Evolutionary conservation across 2,888 invertebrate genomes (phyloP).

Genomic region (Cylindroiulus punctatus): DNA sequence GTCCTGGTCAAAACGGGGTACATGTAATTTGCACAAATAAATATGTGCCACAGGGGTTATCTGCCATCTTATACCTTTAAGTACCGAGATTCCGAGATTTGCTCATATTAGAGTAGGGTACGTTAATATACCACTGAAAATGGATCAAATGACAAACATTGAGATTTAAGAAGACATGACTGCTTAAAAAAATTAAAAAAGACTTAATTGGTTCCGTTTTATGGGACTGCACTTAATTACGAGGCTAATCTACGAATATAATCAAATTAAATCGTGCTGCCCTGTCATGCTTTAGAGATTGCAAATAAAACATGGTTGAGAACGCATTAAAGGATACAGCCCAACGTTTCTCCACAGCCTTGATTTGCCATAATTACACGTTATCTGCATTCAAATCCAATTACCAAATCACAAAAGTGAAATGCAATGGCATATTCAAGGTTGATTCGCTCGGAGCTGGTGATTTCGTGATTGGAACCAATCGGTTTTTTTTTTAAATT

Average conservation of each 20-base stretch:
- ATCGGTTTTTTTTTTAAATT: too few species aligned
- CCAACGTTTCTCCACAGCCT: background rate
- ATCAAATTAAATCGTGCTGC: background rate
- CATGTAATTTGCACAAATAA: too few species aligned
- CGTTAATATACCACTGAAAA: background rate
- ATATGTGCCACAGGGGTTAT: too few species aligned
- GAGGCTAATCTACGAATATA: slow-evolving; percentile 10
- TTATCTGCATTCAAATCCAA: slow-evolving; percentile 45
- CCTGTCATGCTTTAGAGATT: slow-evolving; percentile 15
- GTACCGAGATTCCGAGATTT: too few species aligned
- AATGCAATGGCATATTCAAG: background rate
- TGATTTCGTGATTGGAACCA: too few species aligned
- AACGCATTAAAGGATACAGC: background rate
- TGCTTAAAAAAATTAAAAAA: background rate
- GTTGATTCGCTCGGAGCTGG: too few species aligned
- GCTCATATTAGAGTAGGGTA: too few species aligned
- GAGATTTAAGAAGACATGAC: background rate
- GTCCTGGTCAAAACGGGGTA: too few species aligned
- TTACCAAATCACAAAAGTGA: slow-evolving; percentile 12
- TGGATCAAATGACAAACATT: background rate
- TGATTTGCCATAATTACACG: background rate
- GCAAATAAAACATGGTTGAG: background rate
- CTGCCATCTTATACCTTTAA: background rate
- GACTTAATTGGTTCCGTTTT: slow-evolving; percentile 40
- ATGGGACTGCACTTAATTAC: background rate